Percentiles rank a stretch among this genome's conserved stretches.
Conservation (phyloP, 2,113 vertebrate species). For the Malurus melanocephalus region DNA sequence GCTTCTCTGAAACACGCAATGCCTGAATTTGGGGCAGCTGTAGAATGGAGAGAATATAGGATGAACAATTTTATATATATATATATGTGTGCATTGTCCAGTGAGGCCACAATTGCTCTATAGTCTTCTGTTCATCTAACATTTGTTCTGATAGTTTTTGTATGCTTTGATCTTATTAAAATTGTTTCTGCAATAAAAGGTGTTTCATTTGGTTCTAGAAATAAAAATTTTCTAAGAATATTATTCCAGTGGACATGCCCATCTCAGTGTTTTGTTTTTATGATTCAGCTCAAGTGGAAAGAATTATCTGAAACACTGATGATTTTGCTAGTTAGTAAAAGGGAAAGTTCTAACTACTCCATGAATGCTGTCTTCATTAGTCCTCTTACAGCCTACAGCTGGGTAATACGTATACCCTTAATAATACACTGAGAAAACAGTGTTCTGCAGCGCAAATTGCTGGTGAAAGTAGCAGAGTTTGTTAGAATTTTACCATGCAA, state of each 20-base stretch:
- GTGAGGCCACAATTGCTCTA: neutral
- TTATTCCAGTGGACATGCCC: neutral
- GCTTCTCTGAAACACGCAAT: neutral
- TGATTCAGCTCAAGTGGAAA: neutral
- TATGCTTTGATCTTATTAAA: neutral
- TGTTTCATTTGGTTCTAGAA: neutral
- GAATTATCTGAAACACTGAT: neutral
- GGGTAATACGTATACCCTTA: neutral
- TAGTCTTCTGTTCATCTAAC: neutral
- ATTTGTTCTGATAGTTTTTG: neutral
- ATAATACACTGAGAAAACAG: neutral
- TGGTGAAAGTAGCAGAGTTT: neutral
- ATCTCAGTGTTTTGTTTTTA: neutral
- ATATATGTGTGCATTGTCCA: neutral
- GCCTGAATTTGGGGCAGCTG: neutral
- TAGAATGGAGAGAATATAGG: neutral
- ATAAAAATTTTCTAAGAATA: neutral
- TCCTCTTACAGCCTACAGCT: neutral
- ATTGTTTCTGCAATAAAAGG: neutral
- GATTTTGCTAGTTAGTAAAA: neutral
- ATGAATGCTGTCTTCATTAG: neutral
- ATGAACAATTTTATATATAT: neutral
- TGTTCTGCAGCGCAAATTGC: neutral
- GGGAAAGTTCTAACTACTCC: neutral
- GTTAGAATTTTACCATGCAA: neutral